A percentile compares a stretch with the other conserved stretches of the same genome.
Evolutionary conservation across 2,113 vertebrate species (phyloP).

Genomic region (Coryphaenoides rupestris): DNA sequence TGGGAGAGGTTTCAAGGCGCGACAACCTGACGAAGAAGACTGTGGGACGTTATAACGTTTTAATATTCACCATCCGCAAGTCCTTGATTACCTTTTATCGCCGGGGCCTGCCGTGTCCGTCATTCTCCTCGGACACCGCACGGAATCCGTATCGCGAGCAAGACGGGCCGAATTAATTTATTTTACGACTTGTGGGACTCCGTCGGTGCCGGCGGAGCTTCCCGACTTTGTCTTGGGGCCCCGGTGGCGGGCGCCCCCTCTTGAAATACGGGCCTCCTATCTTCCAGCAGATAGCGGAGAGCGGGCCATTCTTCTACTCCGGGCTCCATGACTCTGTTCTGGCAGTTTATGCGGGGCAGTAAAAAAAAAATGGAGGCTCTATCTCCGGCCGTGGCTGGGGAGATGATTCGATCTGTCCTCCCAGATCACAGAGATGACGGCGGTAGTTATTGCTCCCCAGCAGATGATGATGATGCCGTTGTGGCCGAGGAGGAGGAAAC

Average conservation of each 20-base stretch:
- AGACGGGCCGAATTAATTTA: background rate
- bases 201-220: background rate
- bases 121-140: background rate
- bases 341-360: conserved; percentile 46
- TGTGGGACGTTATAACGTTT: conserved; percentile 13
- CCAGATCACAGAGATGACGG: conserved; percentile 22
- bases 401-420: conserved; percentile 39
- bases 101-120: background rate
- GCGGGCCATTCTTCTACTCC: conserved; percentile 42
- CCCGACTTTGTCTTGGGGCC: conserved; percentile 11
- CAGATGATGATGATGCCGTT: conserved; percentile 9
- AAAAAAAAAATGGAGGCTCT: conserved; percentile 51
- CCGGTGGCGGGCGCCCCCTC: too few relatives aligned
- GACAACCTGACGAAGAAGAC: background rate
- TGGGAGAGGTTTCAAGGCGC: conserved; percentile 8
- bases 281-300: conserved; percentile 24
- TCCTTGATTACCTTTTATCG: too few relatives aligned
- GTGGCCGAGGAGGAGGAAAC: background rate
- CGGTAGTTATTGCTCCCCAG: conserved; percentile 16
- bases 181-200: background rate
- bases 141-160: background rate
- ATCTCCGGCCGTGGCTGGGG: conserved; percentile 44
- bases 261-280: conserved; percentile 43
- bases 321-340: conserved; percentile 11
- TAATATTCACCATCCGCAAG: conserved; percentile 24